A percentile compares a stretch with the other conserved stretches of the same genome.
These are phyloP conservation scores for Xiphorhynchus erythropygius DNA, from an alignment of 2,797 vertebrate genomes.

Conservation along the genomic window DNA sequence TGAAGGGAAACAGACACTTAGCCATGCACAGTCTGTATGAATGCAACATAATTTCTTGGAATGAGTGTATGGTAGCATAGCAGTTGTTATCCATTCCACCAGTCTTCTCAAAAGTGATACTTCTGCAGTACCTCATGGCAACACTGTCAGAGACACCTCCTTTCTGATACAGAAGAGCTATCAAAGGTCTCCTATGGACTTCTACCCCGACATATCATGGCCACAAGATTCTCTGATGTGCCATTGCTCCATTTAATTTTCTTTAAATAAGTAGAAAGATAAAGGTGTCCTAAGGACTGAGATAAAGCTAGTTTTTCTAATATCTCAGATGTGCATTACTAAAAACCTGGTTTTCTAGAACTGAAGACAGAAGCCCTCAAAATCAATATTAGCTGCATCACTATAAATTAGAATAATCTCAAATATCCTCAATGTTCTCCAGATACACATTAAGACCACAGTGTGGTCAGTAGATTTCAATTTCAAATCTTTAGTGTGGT, in stretches of 20 bases:
- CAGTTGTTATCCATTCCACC: neutral
- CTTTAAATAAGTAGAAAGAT: neutral
- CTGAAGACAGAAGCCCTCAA: neutral
- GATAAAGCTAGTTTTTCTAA: neutral
- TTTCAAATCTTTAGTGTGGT: slow-evolving; percentile 42
- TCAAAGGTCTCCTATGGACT: neutral
- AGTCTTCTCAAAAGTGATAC: neutral
- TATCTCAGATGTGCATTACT: neutral
- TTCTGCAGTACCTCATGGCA: neutral
- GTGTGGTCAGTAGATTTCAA: slow-evolving; percentile 18
- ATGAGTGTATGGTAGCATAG: neutral
- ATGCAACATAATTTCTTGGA: neutral
- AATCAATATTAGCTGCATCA: neutral
- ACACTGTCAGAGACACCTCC: neutral
- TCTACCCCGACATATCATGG: neutral
- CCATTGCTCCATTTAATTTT: neutral
- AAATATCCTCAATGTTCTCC: neutral
- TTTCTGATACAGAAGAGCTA: neutral
- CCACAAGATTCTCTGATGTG: neutral
- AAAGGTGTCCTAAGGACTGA: neutral
- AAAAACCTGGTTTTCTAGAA: neutral
- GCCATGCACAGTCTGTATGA: neutral
- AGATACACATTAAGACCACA: neutral
- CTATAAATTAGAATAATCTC: neutral
- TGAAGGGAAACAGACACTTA: neutral